phyloP scores from a whole-genome alignment of 2,113 vertebrate species.

The Leucoraja erinaceus region DNA sequence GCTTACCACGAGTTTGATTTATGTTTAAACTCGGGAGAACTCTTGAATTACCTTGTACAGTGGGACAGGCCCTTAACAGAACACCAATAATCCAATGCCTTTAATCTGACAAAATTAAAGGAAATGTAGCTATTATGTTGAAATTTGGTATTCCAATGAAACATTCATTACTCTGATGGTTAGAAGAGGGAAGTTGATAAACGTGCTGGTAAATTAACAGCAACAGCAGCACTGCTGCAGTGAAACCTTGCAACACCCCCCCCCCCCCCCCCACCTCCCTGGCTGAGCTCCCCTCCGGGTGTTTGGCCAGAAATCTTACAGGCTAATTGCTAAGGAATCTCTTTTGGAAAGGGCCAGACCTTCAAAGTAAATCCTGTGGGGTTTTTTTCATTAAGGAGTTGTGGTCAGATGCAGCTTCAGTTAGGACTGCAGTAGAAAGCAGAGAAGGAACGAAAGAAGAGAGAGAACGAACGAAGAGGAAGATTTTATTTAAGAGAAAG shows the following conservation, averaged over 20 bases:
- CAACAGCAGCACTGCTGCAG: slow-evolving; percentile 25
- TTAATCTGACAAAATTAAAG: slow-evolving; percentile 9
- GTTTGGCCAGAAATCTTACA: slow-evolving; percentile 36
- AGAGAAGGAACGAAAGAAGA: not conserved
- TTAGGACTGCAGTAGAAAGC: slow-evolving; percentile 27
- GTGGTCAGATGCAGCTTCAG: slow-evolving; percentile 33
- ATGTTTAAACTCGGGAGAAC: too few relatives aligned
- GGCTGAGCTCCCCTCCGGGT: slow-evolving; percentile 34
- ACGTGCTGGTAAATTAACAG: not conserved
- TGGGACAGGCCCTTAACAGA: not conserved
- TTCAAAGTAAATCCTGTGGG: slow-evolving; percentile 34
- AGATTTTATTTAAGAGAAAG: slow-evolving; percentile 6
- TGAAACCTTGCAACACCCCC: slow-evolving; percentile 30
- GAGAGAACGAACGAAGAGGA: not conserved
- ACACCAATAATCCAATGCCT: not conserved
- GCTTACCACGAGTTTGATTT: too few relatives aligned
- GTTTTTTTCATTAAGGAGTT: slow-evolving; percentile 25
- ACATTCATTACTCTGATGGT: slow-evolving; percentile 5
- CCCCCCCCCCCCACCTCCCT: slow-evolving; percentile 26
- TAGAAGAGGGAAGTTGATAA: slow-evolving; percentile 2
- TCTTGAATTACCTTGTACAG: too few relatives aligned
- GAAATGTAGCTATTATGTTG: not conserved
- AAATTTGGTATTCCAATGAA: not conserved
- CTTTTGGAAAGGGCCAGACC: slow-evolving; percentile 38
- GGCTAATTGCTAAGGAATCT: slow-evolving; percentile 38